Percentiles rank a stretch among this genome's conserved stretches.
These are phyloP conservation scores for Procapra przewalskii DNA, from an alignment of 2,113 vertebrate species.

Conservation along the genomic window DNA sequence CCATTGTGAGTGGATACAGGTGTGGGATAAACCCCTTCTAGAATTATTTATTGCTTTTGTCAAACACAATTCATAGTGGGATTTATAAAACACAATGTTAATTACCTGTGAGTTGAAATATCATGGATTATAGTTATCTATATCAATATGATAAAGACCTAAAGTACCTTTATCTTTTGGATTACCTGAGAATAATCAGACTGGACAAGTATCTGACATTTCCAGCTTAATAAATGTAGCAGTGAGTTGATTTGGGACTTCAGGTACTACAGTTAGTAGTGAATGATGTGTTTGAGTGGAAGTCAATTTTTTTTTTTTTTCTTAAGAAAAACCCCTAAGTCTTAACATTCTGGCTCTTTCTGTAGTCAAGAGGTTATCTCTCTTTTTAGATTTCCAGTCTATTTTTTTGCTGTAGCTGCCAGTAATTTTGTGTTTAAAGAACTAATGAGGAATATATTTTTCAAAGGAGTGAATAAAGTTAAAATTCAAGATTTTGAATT, in stretches of 20 bases:
- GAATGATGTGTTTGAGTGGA: background rate
- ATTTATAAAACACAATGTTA: background rate
- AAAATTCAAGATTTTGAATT: slow-evolving; percentile 6
- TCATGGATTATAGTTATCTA: background rate
- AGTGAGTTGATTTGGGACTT: background rate
- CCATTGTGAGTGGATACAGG: background rate
- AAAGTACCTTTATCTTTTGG: background rate
- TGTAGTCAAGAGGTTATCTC: background rate
- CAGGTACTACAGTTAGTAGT: background rate
- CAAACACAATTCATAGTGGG: background rate
- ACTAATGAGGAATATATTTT: slow-evolving; percentile 24
- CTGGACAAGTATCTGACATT: background rate
- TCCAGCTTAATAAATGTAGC: background rate
- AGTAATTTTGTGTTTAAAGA: slow-evolving; percentile 14
- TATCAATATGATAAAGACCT: background rate
- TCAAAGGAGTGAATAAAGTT: background rate
- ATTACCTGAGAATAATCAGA: background rate
- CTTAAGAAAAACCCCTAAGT: background rate
- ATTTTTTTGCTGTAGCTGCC: background rate
- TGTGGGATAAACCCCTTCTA: background rate
- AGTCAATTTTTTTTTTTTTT: background rate
- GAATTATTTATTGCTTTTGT: background rate
- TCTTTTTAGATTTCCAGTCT: background rate
- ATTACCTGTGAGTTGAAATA: background rate
- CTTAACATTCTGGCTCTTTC: background rate